Evolutionary conservation across 2,888 invertebrate genomes (phyloP), one percentile per base, ranked within the genome.

Genomic region (Cheiracanthium punctorium): DNA sequence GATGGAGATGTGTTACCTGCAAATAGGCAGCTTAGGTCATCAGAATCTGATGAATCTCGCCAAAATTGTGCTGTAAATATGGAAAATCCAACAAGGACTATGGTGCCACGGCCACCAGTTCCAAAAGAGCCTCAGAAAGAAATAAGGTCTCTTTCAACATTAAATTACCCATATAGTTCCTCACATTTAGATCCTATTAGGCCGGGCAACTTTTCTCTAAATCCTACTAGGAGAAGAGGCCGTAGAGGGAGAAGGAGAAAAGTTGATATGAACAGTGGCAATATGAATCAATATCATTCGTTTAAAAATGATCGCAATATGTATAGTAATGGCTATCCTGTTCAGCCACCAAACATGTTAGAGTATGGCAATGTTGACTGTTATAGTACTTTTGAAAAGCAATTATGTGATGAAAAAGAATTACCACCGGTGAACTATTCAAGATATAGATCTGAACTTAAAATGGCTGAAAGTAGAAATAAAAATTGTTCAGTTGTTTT

Each of bases 211-310:
- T 33, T 24, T 29, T 30, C 24, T 1, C 48, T 17, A 48, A 58
- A 71, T 71, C 1, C 32, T 12, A 73, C 84, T 28, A 80, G 48
- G n/a, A 86, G 37, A 72, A 80, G 80, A 71, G 85, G 85, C 24
- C 80, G 85, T 14, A 74, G 85, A 75, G 80, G 80, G 28, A 70
- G 85, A 43, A 58, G 80, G 41, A 37, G 85, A 32, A 71, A 58
- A 43, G 58, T 28, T 12, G 76, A 48, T 28, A 75, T 58, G 4
- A 41, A 73, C 24, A 37, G 82, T 52, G 58, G 82, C n/a, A 67
- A 29, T 48, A 58, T 64, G 52, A 37, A 41, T 41, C 37, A 69
- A 37, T 69, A n/a, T 71, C 76, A 71, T 20, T 71, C 71, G 48
- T 77, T 69, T 28, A 77, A 77, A 48, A 67, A 30, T 48, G 77